phyloP scores from a whole-genome alignment of 2,113 vertebrate genomes.

The Nesogale talazaci region DNA sequence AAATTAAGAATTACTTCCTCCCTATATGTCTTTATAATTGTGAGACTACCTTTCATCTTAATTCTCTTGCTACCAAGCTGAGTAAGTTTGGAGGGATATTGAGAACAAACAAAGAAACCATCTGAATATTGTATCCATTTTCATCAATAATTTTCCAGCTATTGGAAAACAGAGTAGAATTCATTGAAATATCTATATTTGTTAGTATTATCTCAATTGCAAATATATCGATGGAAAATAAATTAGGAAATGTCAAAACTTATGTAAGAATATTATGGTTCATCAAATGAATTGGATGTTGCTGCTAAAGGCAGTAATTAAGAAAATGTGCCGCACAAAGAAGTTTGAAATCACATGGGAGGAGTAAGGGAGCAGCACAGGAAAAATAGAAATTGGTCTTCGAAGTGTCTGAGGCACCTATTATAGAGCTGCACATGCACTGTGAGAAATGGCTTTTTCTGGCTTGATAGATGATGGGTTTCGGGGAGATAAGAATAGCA shows the following conservation, averaged over 20 bases:
- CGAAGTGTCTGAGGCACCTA: background rate
- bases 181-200: slow-evolving; percentile 13
- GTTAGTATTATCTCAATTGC: background rate
- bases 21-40: background rate
- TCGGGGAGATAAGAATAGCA: no score
- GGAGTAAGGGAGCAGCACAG: no score
- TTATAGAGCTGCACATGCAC: background rate
- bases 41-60: background rate
- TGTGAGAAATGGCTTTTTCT: background rate
- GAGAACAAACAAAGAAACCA: background rate
- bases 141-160: slow-evolving; percentile 30
- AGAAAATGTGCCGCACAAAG: background rate
- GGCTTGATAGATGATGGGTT: no score
- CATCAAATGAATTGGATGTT: background rate
- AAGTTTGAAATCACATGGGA: background rate
- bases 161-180: slow-evolving; percentile 11
- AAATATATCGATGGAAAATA: background rate
- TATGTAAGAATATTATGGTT: background rate
- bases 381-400: background rate
- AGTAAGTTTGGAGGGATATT: background rate
- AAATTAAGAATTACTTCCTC: slow-evolving; percentile 29
- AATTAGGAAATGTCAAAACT: background rate
- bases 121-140: background rate
- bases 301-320: background rate
- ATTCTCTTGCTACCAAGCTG: background rate